Conservation (phyloP, 2,113 vertebrate genomes). For the Tragelaphus imberbis region DNA sequence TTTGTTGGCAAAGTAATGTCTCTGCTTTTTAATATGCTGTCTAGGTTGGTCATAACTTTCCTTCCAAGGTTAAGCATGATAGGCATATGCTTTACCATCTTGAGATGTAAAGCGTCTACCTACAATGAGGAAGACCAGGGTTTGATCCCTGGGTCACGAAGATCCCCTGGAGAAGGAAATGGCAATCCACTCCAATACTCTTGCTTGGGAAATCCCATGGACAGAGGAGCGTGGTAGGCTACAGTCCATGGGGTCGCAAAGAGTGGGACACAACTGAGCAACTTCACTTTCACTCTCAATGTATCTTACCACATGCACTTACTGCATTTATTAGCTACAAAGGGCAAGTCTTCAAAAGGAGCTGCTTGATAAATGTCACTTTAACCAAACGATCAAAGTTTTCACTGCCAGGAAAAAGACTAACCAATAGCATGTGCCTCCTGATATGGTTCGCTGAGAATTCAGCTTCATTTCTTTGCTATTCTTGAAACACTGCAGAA, state of each 20-base stretch:
- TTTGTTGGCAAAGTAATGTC: not conserved
- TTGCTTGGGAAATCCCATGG: not conserved
- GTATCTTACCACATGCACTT: not conserved
- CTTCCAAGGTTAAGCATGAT: not conserved
- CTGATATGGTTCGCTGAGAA: not conserved
- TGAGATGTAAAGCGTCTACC: not conserved
- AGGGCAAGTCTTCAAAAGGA: not conserved
- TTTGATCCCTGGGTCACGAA: accelerated
- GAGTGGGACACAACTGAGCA: not conserved
- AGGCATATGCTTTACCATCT: not conserved
- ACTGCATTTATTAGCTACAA: not conserved
- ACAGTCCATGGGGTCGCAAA: not conserved
- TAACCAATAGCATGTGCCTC: not conserved
- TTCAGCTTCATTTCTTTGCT: not conserved
- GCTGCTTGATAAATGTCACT: not conserved
- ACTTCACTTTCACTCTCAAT: not conserved
- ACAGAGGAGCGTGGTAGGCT: not conserved
- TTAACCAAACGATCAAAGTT: not conserved
- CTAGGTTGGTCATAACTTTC: not conserved
- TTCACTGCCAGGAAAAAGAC: not conserved
- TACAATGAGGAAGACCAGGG: not conserved
- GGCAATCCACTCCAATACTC: not conserved
- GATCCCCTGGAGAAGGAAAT: not conserved
- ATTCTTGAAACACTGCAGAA: not conserved
- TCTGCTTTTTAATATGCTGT: not conserved